Base-by-base conservation (phyloP, 2,113 vertebrate species). In the Neomonachus schauinslandi region DNA sequence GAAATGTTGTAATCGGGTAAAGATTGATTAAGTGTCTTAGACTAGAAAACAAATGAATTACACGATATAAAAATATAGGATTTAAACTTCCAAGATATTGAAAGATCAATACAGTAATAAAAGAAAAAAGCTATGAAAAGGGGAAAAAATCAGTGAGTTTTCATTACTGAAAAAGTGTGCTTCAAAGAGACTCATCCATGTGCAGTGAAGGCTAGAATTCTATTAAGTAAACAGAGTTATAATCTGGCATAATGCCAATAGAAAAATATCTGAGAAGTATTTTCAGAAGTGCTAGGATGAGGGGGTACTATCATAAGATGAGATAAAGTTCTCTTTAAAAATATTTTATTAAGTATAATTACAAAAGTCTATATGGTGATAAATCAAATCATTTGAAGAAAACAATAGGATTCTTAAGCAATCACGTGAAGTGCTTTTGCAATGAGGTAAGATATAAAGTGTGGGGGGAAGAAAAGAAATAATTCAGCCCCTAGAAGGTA, bases 101-200 rank as follows among this genome's bases (percentile, higher is more conserved):
- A 93, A 98, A 94, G 91, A 97, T 97, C 97, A 96, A 98, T 98
- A 97, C 4, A 96, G 91, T 97, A 97, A 97, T 97, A 97, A 97
- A 98, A 97, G 89, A 84, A 93, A 92, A 97, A 95, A 90, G 39
- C 74, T 71, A 91, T 92, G 89, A 96, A 93, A 97, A 63, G 31
- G 61, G 72, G 36, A 18, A 87, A 80, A 95, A 89, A 94, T 84
- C 97, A 95, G 96, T 94, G 95, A 97, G 76, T 95, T 96, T 97
- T 97, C 96, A 96, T 98, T 98, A 97, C 74, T 87, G 71, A 95
- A 97, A 95, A 97, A 67, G 83, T 94, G 79, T 92, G 83, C 87
- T 96, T 96, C 95, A 96, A 96, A 95, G 82, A 95, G 86, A 89
- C 53, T 93, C 96, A 97, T 63, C 95, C 98, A 88, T 96, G 97